Conservation (phyloP, 2,888 invertebrate species). For the Scotopteryx bipunctaria region DNA sequence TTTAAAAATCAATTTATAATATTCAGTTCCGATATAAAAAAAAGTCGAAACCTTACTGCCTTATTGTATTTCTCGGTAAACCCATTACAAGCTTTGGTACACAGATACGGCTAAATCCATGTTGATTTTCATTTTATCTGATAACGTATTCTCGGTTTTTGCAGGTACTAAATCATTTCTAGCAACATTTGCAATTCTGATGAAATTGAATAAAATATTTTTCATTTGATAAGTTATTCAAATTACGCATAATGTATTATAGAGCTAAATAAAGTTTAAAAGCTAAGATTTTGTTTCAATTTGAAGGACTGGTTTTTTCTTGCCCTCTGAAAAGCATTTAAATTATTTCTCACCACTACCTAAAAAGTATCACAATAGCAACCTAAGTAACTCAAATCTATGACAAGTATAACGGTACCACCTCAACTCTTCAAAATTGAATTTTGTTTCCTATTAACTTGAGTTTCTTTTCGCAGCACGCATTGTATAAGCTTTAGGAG, state of each 20-base stretch:
- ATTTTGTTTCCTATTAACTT: slow-evolving; percentile 48
- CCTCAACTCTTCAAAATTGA: slow-evolving; percentile 44
- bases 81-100: slow-evolving; percentile 20
- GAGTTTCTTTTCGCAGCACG: slow-evolving; percentile 49
- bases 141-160: background rate
- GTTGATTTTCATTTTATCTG: slow-evolving; percentile 14
- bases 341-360: slow-evolving; percentile 38
- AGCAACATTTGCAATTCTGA: too few species aligned
- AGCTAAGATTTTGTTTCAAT: too few species aligned
- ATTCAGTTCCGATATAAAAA: slow-evolving; percentile 8
- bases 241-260: too few species aligned
- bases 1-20: slow-evolving; percentile 13
- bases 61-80: slow-evolving; percentile 21
- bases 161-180: too few species aligned
- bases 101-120: slow-evolving; percentile 14
- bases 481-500: slow-evolving; percentile 32
- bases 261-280: too few species aligned
- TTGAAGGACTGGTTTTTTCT: background rate
- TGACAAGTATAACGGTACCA: slow-evolving; percentile 63
- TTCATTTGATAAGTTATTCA: too few species aligned
- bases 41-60: slow-evolving; percentile 12
- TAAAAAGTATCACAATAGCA: slow-evolving; percentile 49
- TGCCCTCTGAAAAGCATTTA: background rate
- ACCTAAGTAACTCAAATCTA: slow-evolving; percentile 63
- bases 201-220: too few species aligned